Percentiles rank a stretch among this genome's conserved stretches.
These are phyloP conservation scores for Lymantria dispar DNA, from an alignment of 2,888 invertebrate species.

Conservation along the genomic window DNA sequence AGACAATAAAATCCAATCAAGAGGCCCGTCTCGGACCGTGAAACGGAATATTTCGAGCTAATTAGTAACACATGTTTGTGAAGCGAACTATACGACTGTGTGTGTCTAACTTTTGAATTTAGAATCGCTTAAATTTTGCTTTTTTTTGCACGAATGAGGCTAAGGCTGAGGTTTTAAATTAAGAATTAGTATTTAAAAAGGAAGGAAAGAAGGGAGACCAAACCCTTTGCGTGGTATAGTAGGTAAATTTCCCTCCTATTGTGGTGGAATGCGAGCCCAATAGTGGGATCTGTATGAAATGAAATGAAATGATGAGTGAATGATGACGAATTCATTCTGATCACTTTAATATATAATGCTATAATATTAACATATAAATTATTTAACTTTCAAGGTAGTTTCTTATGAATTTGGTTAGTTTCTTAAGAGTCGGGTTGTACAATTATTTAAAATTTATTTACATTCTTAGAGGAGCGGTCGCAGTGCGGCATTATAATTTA, in stretches of 20 bases:
- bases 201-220: no score
- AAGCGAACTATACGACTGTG: constrained; percentile 9
- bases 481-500: constrained; percentile 21
- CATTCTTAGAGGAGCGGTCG: constrained; percentile 39
- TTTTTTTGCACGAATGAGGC: no score
- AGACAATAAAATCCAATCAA: constrained; percentile 78
- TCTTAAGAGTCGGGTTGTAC: constrained; percentile 42
- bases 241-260: no score
- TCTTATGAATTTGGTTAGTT: constrained; percentile 31
- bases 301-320: no score
- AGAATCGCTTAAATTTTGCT: neutral
- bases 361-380: no score
- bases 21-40: constrained; percentile 50
- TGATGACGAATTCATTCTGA: no score
- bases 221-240: no score
- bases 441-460: constrained; percentile 71
- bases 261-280: no score
- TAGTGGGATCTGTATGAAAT: no score
- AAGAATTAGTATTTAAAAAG: no score
- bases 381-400: constrained; percentile 1
- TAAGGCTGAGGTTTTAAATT: no score
- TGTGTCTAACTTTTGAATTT: neutral
- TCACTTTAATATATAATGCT: no score
- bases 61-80: constrained; percentile 65
- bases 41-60: constrained; percentile 60